Conservation (phyloP, 1,140 invertebrate genomes). For the Drusus annulatus region DNA sequence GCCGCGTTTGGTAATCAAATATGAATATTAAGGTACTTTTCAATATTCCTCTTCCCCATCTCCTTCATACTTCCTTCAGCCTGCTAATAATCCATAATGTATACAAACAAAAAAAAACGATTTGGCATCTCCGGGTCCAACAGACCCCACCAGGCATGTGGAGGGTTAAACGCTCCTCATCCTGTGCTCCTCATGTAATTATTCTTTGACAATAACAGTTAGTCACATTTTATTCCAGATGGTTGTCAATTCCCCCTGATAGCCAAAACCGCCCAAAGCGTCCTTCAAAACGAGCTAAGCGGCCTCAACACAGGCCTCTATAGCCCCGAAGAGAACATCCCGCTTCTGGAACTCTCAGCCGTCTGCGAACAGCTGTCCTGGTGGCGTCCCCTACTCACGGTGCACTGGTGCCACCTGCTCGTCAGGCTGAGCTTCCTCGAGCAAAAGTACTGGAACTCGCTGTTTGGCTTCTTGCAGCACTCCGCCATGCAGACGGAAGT, state of each 20-base stretch:
- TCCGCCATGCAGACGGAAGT: constrained; percentile 61
- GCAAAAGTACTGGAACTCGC: constrained; percentile 68
- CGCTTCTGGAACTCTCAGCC: constrained; percentile 63
- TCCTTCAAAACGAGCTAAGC: constrained; percentile 69
- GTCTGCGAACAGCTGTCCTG: constrained; percentile 64
- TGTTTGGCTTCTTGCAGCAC: constrained; percentile 64
- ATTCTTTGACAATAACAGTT: no score
- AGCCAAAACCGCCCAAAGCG: constrained; percentile 68
- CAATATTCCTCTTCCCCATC: no score
- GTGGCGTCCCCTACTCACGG: constrained; percentile 63
- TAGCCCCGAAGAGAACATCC: constrained; percentile 69
- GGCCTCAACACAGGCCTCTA: constrained; percentile 69
- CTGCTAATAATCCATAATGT: no score
- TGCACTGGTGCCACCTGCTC: constrained; percentile 69
- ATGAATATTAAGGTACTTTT: no score
- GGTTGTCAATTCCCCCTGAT: constrained; percentile 68
- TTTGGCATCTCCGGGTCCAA: no score
- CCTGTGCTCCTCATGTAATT: no score
- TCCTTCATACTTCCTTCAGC: no score
- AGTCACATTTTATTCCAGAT: constrained; percentile 60
- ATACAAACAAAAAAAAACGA: no score
- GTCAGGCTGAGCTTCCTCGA: constrained; percentile 68
- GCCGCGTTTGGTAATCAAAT: no score
- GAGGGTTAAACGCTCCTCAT: no score
- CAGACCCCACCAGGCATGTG: no score